phyloP scores from a whole-genome alignment of 2,888 invertebrate genomes.

The Nasonovia ribisnigri region DNA sequence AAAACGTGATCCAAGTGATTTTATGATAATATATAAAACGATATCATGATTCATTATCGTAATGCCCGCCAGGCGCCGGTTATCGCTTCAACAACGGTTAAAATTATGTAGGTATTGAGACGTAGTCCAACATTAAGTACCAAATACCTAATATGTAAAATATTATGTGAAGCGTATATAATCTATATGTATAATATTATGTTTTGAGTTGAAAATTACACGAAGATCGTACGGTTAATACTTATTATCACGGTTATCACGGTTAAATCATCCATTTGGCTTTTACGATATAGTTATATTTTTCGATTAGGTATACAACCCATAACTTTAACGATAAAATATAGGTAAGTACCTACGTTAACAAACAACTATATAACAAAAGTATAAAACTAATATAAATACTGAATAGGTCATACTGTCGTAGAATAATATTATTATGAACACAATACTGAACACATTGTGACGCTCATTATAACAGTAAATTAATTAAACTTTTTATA shows the following conservation, averaged over 20 bases:
- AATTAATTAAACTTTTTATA: not conserved
- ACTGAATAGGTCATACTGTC: not conserved
- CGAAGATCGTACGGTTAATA: not conserved
- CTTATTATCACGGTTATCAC: too few relatives aligned
- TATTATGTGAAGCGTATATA: not conserved
- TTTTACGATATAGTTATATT: not conserved
- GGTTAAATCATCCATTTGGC: not conserved
- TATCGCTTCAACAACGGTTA: not conserved
- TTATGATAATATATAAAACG: too few relatives aligned
- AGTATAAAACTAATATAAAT: not conserved
- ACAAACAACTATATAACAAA: not conserved
- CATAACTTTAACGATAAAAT: not conserved
- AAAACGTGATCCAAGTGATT: slow-evolving; percentile 6
- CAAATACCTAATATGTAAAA: not conserved
- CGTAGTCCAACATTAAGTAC: not conserved
- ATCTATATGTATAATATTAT: not conserved
- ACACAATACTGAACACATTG: not conserved
- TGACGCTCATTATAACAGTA: slow-evolving; percentile 23
- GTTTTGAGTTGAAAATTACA: not conserved
- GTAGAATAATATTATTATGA: slow-evolving; percentile 11
- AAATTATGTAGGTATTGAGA: not conserved
- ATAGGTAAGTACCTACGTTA: not conserved
- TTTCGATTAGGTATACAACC: not conserved
- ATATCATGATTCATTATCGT: not conserved
- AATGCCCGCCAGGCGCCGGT: not conserved